Percentiles rank a stretch among this genome's conserved stretches.
phyloP scores from a whole-genome alignment of 2,888 invertebrate genomes.

The Tenthredo mesomela region DNA sequence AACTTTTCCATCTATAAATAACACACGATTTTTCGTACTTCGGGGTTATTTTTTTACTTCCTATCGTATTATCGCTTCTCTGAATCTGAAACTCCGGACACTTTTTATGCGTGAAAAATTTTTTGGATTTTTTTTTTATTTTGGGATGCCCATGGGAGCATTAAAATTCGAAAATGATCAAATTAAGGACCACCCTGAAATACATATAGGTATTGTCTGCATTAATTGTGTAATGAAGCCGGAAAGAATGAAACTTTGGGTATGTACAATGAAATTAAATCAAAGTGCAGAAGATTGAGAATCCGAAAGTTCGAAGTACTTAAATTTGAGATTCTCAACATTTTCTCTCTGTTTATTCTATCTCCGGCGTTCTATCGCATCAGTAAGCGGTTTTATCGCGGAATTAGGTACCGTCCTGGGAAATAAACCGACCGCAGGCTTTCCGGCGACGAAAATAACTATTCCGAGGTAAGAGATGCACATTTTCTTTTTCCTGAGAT shows the following conservation, averaged over 20 bases:
- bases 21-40: too few species aligned
- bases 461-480: neutral
- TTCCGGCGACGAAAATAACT: neutral
- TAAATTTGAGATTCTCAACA: neutral
- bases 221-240: too few species aligned
- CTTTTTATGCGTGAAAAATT: too few species aligned
- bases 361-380: neutral
- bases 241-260: neutral
- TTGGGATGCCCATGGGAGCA: too few species aligned
- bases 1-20: too few species aligned
- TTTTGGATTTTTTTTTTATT: too few species aligned
- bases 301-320: neutral
- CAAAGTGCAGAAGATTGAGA: neutral
- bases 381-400: neutral
- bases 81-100: too few species aligned
- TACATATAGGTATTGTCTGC: too few species aligned
- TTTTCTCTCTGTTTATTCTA: neutral
- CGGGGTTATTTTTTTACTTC: too few species aligned
- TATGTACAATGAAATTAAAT: neutral
- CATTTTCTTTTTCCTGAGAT: neutral
- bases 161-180: too few species aligned
- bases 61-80: too few species aligned
- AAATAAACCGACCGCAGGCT: neutral
- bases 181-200: too few species aligned
- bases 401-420: constrained; percentile 1